These are phyloP conservation scores for Polyommatus icarus DNA, from an alignment of 2,888 invertebrate species.

Conservation along the genomic window DNA sequence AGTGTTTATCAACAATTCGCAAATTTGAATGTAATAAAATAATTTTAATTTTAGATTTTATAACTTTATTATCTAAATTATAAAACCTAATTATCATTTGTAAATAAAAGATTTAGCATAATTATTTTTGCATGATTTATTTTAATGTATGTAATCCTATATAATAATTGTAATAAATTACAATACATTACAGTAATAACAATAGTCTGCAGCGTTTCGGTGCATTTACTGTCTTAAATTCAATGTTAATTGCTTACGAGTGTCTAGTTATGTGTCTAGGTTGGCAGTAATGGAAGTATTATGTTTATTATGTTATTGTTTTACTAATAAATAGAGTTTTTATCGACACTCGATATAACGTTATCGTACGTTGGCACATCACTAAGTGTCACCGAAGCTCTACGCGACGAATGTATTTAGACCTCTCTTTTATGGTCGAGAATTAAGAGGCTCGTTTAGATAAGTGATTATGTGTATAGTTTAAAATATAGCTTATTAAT, in stretches of 20 bases:
- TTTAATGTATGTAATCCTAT: conserved; percentile 26
- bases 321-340: neutral
- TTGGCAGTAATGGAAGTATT: neutral
- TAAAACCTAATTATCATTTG: neutral
- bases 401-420: conserved; percentile 56
- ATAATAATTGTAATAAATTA: conserved; percentile 24
- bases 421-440: conserved; percentile 54
- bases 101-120: conserved; percentile 17
- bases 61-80: neutral
- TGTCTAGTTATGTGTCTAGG: conserved; percentile 4
- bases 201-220: conserved; percentile 10
- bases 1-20: neutral
- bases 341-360: conserved; percentile 2
- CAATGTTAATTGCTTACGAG: neutral
- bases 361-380: neutral
- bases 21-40: neutral
- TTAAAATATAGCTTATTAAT: conserved; percentile 54
- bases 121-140: conserved; percentile 24
- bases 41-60: conserved; percentile 9
- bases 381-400: conserved; percentile 30
- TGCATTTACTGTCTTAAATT: neutral
- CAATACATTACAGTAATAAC: conserved; percentile 23
- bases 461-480: conserved; percentile 62
- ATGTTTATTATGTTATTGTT: neutral
- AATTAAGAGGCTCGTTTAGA: conserved; percentile 72